Evolutionary conservation across 2,888 invertebrate genomes (phyloP), one percentile per base, ranked within the genome.

Genomic region (Corythucha ciliata): DNA sequence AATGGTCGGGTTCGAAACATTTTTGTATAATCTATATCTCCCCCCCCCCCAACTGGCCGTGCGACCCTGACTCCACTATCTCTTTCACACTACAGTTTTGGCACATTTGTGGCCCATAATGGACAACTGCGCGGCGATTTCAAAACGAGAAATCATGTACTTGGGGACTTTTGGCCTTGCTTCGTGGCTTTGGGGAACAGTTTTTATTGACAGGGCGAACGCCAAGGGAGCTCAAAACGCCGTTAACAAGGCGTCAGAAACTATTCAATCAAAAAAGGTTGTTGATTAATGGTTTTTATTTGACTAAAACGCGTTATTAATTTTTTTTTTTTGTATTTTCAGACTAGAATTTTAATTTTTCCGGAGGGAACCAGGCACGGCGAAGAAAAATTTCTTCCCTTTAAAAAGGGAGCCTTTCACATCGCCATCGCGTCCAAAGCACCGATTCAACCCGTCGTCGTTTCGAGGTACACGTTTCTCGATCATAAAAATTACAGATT

Each of bases 341-440:
- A 83, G 79, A 82, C 82, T 21, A 88, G 88, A 68, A 68, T 96
- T 21, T 92, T 89, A 86, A 79, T 96, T 60, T 97, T 88, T 68
- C 93, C 94, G 4, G 96, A 97, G 71, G 96, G 96, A 10, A 92
- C 93, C 22, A 75, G 96, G 56, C 73, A 63, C 57, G 79, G 78
- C 61, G 82, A 80, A 24, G 86, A 85, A 12, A 78, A 79, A 62
- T 78, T 97, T 69, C 83, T 94, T 65, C 78, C 85, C 2, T 97
- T 97, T 68, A 97, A 96, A 69, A 96, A 94, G 69, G 96, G 94
- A 48, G 94, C 93, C 48, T 96, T 96, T 70, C 87, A 92, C 69
- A 76, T 93, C 65, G 94, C 96, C 42, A 82, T 93, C 61, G 79
- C 82, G 46, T 72, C 72, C 6, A 72, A 72, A 65, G 64, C 71